Evolutionary conservation across 2,113 vertebrate species (phyloP).

Genomic region (Neogale vison): DNA sequence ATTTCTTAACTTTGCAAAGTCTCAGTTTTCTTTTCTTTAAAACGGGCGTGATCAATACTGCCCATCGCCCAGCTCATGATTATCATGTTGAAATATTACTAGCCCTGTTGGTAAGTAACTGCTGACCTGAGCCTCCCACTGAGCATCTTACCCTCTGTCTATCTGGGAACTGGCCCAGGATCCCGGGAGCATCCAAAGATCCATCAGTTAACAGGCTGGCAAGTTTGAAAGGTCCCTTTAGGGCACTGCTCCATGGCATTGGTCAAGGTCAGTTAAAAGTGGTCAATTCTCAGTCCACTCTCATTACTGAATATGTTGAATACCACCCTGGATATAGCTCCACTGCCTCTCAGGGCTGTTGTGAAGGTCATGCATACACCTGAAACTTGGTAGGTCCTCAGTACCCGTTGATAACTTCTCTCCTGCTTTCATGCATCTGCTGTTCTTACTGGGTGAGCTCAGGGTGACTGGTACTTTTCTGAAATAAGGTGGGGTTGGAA

Average conservation of each 20-base stretch:
- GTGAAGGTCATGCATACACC: not conserved
- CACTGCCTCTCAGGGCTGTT: not conserved
- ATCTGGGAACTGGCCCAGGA: not conserved
- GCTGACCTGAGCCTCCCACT: not conserved
- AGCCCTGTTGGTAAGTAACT: not conserved
- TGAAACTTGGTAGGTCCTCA: not conserved
- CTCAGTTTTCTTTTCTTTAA: not conserved
- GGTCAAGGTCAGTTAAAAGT: not conserved
- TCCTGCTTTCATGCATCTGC: not conserved
- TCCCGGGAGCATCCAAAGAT: not conserved
- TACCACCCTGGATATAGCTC: fast-evolving
- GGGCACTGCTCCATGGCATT: not conserved
- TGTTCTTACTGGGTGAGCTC: not conserved
- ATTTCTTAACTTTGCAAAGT: not conserved
- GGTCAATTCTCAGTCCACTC: not conserved
- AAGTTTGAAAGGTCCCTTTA: not conserved
- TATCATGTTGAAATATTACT: not conserved
- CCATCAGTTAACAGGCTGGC: not conserved
- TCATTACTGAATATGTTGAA: not conserved
- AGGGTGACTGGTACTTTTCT: not conserved
- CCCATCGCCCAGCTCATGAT: not conserved
- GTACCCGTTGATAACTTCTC: not conserved
- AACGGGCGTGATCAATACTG: not conserved
- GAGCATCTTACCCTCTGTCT: not conserved
- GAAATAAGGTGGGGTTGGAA: not conserved